Evolutionary conservation across 1,140 invertebrate species (phyloP), one percentile per base, ranked within the genome.

Genomic region (Drosophila ananassae): DNA sequence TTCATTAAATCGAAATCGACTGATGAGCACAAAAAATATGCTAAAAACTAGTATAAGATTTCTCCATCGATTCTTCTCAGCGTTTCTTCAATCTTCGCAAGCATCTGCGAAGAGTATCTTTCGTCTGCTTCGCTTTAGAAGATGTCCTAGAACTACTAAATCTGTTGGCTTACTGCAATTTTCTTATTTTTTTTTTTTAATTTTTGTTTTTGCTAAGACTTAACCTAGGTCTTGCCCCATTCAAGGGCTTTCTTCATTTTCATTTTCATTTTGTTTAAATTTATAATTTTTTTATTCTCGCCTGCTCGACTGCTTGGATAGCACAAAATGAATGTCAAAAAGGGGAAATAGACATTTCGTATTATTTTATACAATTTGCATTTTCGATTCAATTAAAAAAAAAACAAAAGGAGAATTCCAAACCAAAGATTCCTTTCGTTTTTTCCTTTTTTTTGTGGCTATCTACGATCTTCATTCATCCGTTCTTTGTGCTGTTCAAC

Each of bases 1-100:
- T 74, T 89, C 64, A 73, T 79, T 89, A 79, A 89, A 79, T 77
- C 79, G 83, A 79, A 89, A 79, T 77, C 79, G 83, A 83, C 83
- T 89, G 83, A 89, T 87, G 83, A 89, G 83, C 83, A 89, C 84
- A 89, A 89, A 77, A 87, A 89, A 89, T 77, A 89, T 89, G 83
- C 83, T 79, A 89, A 89, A 89, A 89, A 79, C 76, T 89, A 89
- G 60, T 89, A 83, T 68, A 89, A 79, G 72, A 79, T 73, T 83
- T 73, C 48, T 51, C 44, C 17, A 47, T 47, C 44, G 44, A 24
- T 44, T 78, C 32, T 46, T 28, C 8, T 30, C 25, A 28, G 10
- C 30, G 28, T 47, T 50, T 34, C 34, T 39, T 51, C 56, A 10
- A 53, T 39, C 58, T 17, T 58, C 37, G 25, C 48, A 69, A 48